phyloP scores from a whole-genome alignment of 2,113 vertebrate genomes.

The Pedetes capensis region DNA sequence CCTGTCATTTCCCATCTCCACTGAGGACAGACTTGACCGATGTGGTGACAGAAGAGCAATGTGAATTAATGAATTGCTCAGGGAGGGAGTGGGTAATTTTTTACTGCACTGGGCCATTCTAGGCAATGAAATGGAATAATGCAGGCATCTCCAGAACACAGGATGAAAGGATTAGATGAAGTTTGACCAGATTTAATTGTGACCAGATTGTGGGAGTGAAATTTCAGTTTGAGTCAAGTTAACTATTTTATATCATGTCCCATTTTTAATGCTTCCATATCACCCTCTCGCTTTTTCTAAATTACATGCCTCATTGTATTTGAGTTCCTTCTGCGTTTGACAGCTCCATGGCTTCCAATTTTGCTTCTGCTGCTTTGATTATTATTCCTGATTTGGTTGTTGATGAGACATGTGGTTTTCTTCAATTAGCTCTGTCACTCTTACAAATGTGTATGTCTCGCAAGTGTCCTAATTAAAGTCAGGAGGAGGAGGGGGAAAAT shows the following conservation, averaged over 20 bases:
- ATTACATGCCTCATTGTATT: slow-evolving; percentile 75
- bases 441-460: slow-evolving; percentile 72
- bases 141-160: background rate
- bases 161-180: background rate
- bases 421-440: slow-evolving; percentile 76
- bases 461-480: slow-evolving; percentile 77
- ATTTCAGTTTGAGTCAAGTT: slow-evolving; percentile 54
- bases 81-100: background rate
- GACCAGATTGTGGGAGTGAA: slow-evolving; percentile 58
- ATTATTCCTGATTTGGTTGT: slow-evolving; percentile 76
- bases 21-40: background rate
- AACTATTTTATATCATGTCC: slow-evolving; percentile 66
- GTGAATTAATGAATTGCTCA: background rate
- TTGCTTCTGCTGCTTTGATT: slow-evolving; percentile 72
- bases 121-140: background rate
- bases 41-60: background rate
- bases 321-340: slow-evolving; percentile 70
- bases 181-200: slow-evolving; percentile 57
- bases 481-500: slow-evolving; percentile 53
- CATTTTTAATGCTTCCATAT: slow-evolving; percentile 49
- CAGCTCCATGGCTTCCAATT: slow-evolving; percentile 71
- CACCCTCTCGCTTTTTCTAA: slow-evolving; percentile 64
- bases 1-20: background rate
- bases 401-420: slow-evolving; percentile 77
- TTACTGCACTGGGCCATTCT: background rate